Evolutionary conservation across 1,140 invertebrate genomes (phyloP).

Genomic region (Mylabris phalerata): DNA sequence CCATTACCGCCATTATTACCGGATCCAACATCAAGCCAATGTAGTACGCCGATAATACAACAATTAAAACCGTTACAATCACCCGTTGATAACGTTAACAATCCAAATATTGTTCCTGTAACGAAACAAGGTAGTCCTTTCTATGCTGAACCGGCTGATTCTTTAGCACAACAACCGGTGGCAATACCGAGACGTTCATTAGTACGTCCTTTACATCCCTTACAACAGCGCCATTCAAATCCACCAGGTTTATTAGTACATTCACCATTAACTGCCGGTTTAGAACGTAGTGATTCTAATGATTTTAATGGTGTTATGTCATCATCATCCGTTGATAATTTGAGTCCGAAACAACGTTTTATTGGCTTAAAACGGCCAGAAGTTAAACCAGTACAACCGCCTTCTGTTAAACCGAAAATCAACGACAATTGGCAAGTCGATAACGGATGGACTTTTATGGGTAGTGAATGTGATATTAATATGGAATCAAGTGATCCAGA

Average conservation of each 20-base stretch:
- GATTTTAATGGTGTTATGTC: slow-evolving; percentile 51
- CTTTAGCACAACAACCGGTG: slow-evolving; percentile 47
- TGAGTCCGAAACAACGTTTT: slow-evolving; percentile 42
- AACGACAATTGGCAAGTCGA: slow-evolving; percentile 73
- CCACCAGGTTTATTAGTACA: slow-evolving; percentile 51
- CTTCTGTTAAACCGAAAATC: slow-evolving; percentile 53
- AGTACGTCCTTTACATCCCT: slow-evolving; percentile 25
- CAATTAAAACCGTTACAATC: slow-evolving; percentile 17
- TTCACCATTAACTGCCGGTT: slow-evolving; percentile 41
- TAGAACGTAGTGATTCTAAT: slow-evolving; percentile 54
- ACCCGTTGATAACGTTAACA: slow-evolving; percentile 5
- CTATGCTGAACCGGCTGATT: slow-evolving; percentile 87
- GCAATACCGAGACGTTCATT: slow-evolving; percentile 26
- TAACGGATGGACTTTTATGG: slow-evolving; percentile 80
- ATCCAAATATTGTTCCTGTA: background rate
- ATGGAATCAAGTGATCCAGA: slow-evolving; percentile 45
- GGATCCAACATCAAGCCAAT: slow-evolving; percentile 28
- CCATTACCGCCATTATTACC: slow-evolving; percentile 31
- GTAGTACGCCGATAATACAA: slow-evolving; percentile 29
- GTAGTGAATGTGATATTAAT: slow-evolving; percentile 32
- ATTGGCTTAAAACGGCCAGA: slow-evolving; percentile 48
- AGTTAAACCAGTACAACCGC: slow-evolving; percentile 65
- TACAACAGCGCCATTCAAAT: slow-evolving; percentile 54
- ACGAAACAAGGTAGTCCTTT: slow-evolving; percentile 73
- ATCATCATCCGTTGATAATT: slow-evolving; percentile 60